A percentile compares a stretch with the other conserved stretches of the same genome.
These are phyloP conservation scores for Enteromius argenteus DNA, from an alignment of 2,797 vertebrate species.

Conservation along the genomic window DNA sequence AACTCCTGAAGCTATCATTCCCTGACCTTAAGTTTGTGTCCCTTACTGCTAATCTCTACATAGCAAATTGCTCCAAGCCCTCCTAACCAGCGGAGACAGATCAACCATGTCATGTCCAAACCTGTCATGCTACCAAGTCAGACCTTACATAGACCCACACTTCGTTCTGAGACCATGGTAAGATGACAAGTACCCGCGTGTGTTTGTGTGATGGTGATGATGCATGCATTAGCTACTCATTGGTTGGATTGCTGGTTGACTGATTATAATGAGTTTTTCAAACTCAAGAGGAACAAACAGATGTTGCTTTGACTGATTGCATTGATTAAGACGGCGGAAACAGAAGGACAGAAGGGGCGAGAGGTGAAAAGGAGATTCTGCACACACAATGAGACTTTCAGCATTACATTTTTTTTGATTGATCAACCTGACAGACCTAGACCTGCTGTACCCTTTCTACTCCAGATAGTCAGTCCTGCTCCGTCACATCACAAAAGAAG, in stretches of 20 bases:
- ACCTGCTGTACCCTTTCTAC: not conserved
- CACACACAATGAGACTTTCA: not conserved
- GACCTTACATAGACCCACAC: constrained; percentile 82
- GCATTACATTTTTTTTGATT: constrained; percentile 23
- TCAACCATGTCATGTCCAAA: constrained; percentile 89
- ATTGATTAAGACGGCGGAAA: constrained; percentile 19
- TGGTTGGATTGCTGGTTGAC: constrained; percentile 28
- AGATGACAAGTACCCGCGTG: constrained; percentile 64
- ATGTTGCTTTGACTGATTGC: constrained; percentile 8
- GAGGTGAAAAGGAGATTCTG: constrained; percentile 12
- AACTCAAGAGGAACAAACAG: not conserved
- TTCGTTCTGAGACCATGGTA: constrained; percentile 91
- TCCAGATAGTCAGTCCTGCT: not conserved
- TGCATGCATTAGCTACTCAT: not conserved
- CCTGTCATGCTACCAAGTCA: constrained; percentile 93
- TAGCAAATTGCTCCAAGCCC: constrained; percentile 96
- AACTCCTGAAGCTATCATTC: not conserved
- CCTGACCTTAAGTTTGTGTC: constrained; percentile 22
- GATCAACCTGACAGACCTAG: constrained; percentile 21
- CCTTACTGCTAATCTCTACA: constrained; percentile 56
- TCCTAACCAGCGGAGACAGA: constrained; percentile 87
- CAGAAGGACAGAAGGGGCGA: not conserved
- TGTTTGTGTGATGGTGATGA: not conserved
- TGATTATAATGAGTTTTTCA: constrained; percentile 21
- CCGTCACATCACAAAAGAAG: constrained; percentile 47